Percentiles rank a stretch among this genome's conserved stretches.
These are phyloP conservation scores for Gyrodactylus salaris DNA, from an alignment of 1,140 invertebrate species.

Conservation along the genomic window DNA sequence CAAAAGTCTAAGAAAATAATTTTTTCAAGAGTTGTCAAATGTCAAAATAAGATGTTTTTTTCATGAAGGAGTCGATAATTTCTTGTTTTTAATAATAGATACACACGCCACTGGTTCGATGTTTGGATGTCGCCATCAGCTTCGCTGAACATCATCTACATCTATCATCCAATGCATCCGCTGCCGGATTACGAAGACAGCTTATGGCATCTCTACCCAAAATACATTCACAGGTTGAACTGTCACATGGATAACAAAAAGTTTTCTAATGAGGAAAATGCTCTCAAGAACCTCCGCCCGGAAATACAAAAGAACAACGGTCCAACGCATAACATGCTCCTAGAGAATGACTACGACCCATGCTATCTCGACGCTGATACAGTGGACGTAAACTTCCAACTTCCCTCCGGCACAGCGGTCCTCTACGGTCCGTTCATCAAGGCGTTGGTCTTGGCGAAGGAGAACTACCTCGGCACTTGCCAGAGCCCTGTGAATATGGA, in stretches of 20 bases:
- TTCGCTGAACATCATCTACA: not conserved
- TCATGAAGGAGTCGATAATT: not conserved
- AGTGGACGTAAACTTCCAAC: constrained; percentile 55
- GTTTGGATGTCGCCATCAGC: not conserved
- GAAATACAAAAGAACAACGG: not conserved
- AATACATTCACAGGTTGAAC: not conserved
- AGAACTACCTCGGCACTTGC: constrained; percentile 79
- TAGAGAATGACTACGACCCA: constrained; percentile 40
- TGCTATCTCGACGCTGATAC: constrained; percentile 42
- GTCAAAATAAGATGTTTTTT: not conserved
- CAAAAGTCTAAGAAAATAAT: no score
- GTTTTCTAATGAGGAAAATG: not conserved
- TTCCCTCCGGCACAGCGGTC: constrained; percentile 38
- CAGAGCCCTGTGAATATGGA: constrained; percentile 69
- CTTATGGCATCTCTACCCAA: not conserved
- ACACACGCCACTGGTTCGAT: constrained; percentile 1
- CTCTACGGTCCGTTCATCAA: constrained; percentile 56
- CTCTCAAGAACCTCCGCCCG: not conserved
- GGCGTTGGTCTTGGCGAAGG: constrained; percentile 50
- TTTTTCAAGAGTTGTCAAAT: not conserved
- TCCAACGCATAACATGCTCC: not conserved
- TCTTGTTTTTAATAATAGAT: not conserved
- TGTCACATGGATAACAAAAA: not conserved
- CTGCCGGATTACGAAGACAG: not conserved
- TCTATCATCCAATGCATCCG: not conserved